Percentiles rank a stretch among this genome's conserved stretches.
Conservation (phyloP, 2,113 vertebrate genomes). For the Progne subis region DNA sequence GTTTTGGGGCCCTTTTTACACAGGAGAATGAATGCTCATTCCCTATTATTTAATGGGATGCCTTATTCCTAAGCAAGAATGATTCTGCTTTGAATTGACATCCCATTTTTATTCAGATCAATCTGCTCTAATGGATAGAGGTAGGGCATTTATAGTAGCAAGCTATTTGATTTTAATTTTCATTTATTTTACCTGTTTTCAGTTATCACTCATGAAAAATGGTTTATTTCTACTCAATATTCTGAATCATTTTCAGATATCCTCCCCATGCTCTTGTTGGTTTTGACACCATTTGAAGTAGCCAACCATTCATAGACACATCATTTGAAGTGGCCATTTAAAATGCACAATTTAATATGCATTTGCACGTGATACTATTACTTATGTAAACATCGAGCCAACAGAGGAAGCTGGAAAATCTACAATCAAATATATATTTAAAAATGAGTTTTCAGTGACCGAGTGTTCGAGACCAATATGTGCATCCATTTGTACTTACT, state of each 20-base stretch:
- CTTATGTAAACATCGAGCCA: slow-evolving; percentile 14
- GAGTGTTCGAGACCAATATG: not conserved
- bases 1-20: not conserved
- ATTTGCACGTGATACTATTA: slow-evolving; percentile 7
- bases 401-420: not conserved
- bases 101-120: slow-evolving; percentile 1
- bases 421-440: not conserved
- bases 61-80: not conserved
- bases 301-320: not conserved
- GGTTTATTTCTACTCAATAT: not conserved
- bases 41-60: not conserved
- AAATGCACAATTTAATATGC: slow-evolving; percentile 1
- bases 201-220: not conserved
- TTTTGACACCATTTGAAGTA: not conserved
- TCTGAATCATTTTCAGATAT: not conserved
- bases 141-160: not conserved
- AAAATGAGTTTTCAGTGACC: slow-evolving; percentile 7
- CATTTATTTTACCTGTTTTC: not conserved
- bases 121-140: not conserved
- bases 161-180: not conserved
- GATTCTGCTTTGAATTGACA: not conserved
- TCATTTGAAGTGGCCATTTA: not conserved
- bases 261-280: not conserved
- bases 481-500: not conserved
- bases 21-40: not conserved